Conservation (phyloP, 2,113 vertebrate species). For the Calyptommatus sinebrachiatus region DNA sequence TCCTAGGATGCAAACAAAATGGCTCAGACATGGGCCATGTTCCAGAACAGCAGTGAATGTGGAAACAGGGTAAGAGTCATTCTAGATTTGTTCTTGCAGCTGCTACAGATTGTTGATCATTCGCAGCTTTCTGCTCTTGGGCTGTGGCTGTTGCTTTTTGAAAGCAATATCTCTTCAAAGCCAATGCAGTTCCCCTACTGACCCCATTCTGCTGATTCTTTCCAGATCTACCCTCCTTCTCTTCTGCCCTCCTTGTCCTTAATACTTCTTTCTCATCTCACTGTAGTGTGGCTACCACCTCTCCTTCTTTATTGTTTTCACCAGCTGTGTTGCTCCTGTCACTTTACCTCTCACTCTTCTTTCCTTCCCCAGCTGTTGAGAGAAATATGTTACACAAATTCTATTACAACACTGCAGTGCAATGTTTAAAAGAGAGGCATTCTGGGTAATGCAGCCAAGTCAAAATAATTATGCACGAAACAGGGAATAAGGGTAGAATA, state of each 20-base stretch:
- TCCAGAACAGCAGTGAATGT: too few relatives aligned
- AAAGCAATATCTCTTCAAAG: too few relatives aligned
- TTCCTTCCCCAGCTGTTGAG: neutral
- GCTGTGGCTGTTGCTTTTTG: neutral
- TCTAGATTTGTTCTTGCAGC: too few relatives aligned
- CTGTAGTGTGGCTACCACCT: neutral
- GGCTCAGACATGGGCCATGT: too few relatives aligned
- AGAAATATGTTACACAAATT: conserved; percentile 1
- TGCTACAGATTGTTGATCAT: neutral
- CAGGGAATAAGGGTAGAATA: neutral
- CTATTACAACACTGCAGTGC: conserved; percentile 18
- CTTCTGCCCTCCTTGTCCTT: neutral
- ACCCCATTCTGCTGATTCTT: neutral
- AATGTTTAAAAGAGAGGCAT: conserved; percentile 43
- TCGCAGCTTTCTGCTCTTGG: neutral
- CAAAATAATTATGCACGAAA: conserved; percentile 24
- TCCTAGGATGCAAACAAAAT: too few relatives aligned
- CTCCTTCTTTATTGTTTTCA: neutral
- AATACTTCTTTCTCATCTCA: neutral
- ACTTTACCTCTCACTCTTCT: conserved; percentile 5
- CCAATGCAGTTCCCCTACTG: neutral
- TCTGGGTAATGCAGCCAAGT: conserved; percentile 43
- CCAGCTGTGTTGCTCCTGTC: neutral
- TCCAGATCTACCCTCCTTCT: neutral
- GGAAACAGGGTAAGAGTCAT: too few relatives aligned